Evolutionary conservation across 2,797 vertebrate species (phyloP).

Genomic region (Sebastes jordani): DNA sequence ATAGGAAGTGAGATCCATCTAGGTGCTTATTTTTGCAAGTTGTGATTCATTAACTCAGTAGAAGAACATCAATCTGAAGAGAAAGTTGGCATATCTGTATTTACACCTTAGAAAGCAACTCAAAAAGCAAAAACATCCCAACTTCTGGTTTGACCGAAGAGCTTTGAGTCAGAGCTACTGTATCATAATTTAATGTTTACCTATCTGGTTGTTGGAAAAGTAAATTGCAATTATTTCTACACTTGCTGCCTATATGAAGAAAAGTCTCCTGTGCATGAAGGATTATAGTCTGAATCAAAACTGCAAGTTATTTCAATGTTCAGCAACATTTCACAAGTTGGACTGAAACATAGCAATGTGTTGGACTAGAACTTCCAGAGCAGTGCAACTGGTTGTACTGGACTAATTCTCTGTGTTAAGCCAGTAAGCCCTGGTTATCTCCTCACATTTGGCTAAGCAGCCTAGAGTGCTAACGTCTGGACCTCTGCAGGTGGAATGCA

Average conservation of each 20-base stretch:
- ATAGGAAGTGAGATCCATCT: neutral
- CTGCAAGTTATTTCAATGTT: neutral
- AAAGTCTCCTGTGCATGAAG: neutral
- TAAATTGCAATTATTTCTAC: neutral
- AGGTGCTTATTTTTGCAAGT: neutral
- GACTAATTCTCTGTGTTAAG: slow-evolving; percentile 70
- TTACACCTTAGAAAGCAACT: neutral
- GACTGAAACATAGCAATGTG: neutral
- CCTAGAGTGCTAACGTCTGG: slow-evolving; percentile 51
- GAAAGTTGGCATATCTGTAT: neutral
- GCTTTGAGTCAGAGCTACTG: neutral
- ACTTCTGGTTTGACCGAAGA: no score
- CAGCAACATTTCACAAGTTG: neutral
- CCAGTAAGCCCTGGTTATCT: slow-evolving; percentile 69
- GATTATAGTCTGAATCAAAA: neutral
- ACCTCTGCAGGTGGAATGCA: neutral
- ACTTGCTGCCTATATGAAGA: neutral
- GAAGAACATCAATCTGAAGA: neutral
- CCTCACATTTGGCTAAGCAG: slow-evolving; percentile 70
- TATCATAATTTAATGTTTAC: no score
- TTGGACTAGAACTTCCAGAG: slow-evolving; percentile 6
- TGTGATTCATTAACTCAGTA: neutral
- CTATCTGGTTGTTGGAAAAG: neutral
- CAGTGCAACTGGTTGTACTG: slow-evolving; percentile 40
- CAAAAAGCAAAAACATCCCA: no score